Evolutionary conservation across 2,888 invertebrate species (phyloP).

Genomic region (Tenthredo scrophulariae): DNA sequence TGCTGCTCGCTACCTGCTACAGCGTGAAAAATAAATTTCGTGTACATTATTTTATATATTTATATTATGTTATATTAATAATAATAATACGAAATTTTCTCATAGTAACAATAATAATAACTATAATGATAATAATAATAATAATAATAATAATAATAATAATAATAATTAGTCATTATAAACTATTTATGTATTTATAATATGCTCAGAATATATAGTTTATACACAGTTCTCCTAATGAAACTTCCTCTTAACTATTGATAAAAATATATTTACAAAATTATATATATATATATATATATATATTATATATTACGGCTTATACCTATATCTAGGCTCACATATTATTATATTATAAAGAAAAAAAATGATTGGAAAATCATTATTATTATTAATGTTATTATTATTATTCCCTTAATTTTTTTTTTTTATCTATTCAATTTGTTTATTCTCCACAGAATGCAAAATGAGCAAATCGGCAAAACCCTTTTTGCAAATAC

Average conservation of each 20-base stretch:
- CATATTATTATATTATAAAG: not conserved
- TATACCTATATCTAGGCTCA: slow-evolving; percentile 16
- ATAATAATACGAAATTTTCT: slow-evolving; percentile 27
- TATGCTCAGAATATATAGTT: slow-evolving; percentile 24
- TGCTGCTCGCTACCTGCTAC: slow-evolving; percentile 41
- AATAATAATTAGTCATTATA: slow-evolving; percentile 17
- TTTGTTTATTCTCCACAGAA: not conserved
- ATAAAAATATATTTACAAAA: slow-evolving; percentile 44
- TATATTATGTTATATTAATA: not conserved
- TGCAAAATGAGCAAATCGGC: slow-evolving; percentile 22
- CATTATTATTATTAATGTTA: not conserved
- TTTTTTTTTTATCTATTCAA: not conserved
- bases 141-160: slow-evolving; percentile 2
- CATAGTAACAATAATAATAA: not conserved
- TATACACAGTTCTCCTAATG: not conserved
- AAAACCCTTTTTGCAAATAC: slow-evolving; percentile 19
- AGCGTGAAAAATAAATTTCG: slow-evolving; percentile 67
- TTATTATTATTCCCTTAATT: not conserved
- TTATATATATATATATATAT: slow-evolving; percentile 23
- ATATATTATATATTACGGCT: not conserved
- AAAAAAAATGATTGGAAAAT: not conserved
- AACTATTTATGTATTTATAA: not conserved
- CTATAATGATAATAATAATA: slow-evolving; percentile 14
- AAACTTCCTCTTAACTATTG: slow-evolving; percentile 3
- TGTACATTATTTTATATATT: slow-evolving; percentile 19